Percentiles rank a stretch among this genome's conserved stretches.
These are phyloP conservation scores for Petromus typicus DNA, from an alignment of 2,113 vertebrate species.

Conservation along the genomic window DNA sequence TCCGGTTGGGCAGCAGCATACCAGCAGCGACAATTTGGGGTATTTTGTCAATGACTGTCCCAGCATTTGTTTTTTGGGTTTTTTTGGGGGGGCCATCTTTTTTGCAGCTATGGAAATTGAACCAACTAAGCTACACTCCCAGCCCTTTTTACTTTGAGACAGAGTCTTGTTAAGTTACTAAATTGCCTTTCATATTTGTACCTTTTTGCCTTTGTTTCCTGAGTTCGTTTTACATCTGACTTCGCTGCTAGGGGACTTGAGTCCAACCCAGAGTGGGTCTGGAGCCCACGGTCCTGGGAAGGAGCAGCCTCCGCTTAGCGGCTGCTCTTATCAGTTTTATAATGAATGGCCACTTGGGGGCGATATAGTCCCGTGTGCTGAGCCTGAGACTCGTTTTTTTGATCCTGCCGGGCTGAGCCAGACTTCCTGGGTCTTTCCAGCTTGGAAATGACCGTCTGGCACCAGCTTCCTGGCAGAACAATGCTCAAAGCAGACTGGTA, in stretches of 20 bases:
- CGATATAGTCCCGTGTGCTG: not conserved
- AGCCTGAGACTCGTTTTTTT: not conserved
- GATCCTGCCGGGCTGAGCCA: no score
- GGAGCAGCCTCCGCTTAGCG: rapidly evolving
- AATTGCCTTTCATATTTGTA: no score
- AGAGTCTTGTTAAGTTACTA: not conserved
- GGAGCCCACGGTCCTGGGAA: no score
- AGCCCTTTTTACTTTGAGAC: not conserved
- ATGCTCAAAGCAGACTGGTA: rapidly evolving
- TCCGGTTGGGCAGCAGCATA: no score
- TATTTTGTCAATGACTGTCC: no score
- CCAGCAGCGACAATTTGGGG: not conserved
- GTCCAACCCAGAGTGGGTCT: no score
- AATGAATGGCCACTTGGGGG: slow-evolving; percentile 50
- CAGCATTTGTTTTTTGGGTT: not conserved
- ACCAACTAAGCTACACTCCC: not conserved
- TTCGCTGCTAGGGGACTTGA: not conserved
- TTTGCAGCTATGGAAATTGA: not conserved
- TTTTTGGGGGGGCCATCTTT: not conserved
- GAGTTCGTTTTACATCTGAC: not conserved
- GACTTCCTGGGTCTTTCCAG: no score
- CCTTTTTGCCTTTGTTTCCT: not conserved
- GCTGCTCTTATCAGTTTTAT: not conserved
- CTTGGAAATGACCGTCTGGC: rapidly evolving
- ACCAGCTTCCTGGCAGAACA: no score